Evolutionary conservation across 2,888 invertebrate species (phyloP), one percentile per base, ranked within the genome.

Genomic region (Byasa hedistus): DNA sequence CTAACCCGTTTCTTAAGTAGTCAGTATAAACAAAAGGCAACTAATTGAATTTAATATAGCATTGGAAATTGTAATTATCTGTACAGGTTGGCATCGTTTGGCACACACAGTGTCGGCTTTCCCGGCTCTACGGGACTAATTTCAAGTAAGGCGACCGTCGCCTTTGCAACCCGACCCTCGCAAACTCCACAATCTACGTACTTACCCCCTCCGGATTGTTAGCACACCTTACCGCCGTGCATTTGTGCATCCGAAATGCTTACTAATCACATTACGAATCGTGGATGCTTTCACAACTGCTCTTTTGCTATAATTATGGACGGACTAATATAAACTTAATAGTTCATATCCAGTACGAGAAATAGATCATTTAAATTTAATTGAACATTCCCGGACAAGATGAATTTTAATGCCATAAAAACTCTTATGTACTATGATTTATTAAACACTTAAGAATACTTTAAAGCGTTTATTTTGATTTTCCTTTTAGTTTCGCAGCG

Each of bases 51-150:
- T n/a, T 48, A n/a, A 48, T 48, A 4, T 48, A 48, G n/a, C 19
- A 48, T 48, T n/a, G 5, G 48, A 17, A 54, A 24, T 32, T 55
- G 23, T 22, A 57, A 61, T 65, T 57, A 52, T 60, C 63, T 56
- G 22, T 32, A 32, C 39, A 36, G 22, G 55, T 44, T 58, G 12
- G 55, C 48, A 48, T 65, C 62, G 48, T 62, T 62, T 12, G 22
- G 54, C 10, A 32, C 32, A 39, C 32, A 21, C 51, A 55, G 73
- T 66, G 70, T 78, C 76, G 72, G 70, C 73, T 75, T 73, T 75
- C 72, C 60, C 61, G 70, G 73, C 81, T 75, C 82, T 75, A 64
- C 61, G 82, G 79, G 79, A 79, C 76, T 82, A 80, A 85, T 84
- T 78, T 78, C 69, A 68, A 71, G 80, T 76, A 81, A 83, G 73